Conservation (phyloP, 2,113 vertebrate species). For the Hiodon tergisus region DNA sequence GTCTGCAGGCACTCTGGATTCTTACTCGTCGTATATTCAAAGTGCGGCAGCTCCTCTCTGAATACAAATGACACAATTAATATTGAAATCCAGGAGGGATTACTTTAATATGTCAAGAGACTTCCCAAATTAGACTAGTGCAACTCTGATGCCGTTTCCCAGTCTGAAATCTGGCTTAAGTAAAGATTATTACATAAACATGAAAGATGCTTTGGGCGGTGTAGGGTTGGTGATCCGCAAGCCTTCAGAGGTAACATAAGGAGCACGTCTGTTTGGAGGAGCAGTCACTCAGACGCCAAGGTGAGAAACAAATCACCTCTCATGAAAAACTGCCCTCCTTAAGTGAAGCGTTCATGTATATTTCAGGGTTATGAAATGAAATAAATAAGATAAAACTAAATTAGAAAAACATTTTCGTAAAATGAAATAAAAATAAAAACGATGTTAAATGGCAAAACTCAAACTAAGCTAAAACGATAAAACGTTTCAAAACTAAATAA, state of each 20-base stretch:
- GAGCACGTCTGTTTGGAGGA: background rate
- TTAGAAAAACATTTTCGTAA: no score
- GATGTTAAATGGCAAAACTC: no score
- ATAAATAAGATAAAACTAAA: no score
- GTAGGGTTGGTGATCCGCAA: constrained; percentile 32
- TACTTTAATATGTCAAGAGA: constrained; percentile 47
- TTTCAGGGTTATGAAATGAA: no score
- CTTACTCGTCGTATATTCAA: constrained; percentile 31
- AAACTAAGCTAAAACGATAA: no score
- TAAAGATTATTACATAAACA: constrained; percentile 38
- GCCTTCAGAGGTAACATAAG: constrained; percentile 5
- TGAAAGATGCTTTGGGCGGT: constrained; percentile 12
- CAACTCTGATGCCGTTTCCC: constrained; percentile 30
- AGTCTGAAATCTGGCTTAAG: constrained; percentile 36
- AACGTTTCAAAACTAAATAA: no score
- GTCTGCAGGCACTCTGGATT: constrained; percentile 31
- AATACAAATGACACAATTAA: constrained; percentile 52
- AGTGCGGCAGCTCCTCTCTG: constrained; percentile 29
- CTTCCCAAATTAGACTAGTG: constrained; percentile 35
- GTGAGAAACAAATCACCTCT: no score
- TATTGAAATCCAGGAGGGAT: constrained; percentile 44
- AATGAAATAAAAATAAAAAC: no score
- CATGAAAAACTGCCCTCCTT: no score
- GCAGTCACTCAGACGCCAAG: no score
- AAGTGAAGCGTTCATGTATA: no score